Conservation (phyloP, 2,888 invertebrate genomes). For the Drosophila borealis region DNA sequence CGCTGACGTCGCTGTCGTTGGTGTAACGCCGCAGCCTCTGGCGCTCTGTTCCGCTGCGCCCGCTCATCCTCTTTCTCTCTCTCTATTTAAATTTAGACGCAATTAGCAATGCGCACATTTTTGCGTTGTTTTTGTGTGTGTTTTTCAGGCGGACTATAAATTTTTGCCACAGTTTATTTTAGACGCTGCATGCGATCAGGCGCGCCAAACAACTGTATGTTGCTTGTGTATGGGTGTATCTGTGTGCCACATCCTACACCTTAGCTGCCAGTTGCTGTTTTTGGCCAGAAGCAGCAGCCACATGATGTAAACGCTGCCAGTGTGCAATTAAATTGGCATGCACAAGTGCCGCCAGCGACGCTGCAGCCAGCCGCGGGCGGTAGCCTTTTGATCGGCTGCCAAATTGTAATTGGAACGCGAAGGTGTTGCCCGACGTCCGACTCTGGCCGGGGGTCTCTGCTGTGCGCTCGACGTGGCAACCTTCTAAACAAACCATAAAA, state of each 20-base stretch:
- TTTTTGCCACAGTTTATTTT: slow-evolving; percentile 77
- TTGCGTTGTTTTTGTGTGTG: slow-evolving; percentile 41
- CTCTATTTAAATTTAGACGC: slow-evolving; percentile 70
- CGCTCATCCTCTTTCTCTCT: neutral
- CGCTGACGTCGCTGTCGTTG: slow-evolving; percentile 32
- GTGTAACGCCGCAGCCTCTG: slow-evolving; percentile 43
- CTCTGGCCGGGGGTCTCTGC: slow-evolving; percentile 39
- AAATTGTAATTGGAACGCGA: slow-evolving; percentile 82
- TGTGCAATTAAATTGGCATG: slow-evolving; percentile 80
- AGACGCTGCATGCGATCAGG: slow-evolving; percentile 72
- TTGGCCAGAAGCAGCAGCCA: slow-evolving; percentile 63
- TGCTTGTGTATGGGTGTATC: slow-evolving; percentile 32
- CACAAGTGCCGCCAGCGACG: slow-evolving; percentile 68
- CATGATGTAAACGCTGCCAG: slow-evolving; percentile 75
- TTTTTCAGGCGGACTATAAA: slow-evolving; percentile 58
- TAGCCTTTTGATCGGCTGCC: slow-evolving; percentile 77
- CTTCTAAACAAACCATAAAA: slow-evolving; percentile 62
- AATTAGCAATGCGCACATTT: slow-evolving; percentile 79
- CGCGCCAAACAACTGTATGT: slow-evolving; percentile 47
- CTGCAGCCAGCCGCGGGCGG: slow-evolving; percentile 58
- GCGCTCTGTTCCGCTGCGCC: slow-evolving; percentile 25
- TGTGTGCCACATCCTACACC: slow-evolving; percentile 66
- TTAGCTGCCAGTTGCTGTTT: slow-evolving; percentile 68
- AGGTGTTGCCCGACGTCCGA: slow-evolving; percentile 69
- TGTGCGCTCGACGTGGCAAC: slow-evolving; percentile 47